A percentile compares a stretch with the other conserved stretches of the same genome.
Conservation (phyloP, 2,888 invertebrate genomes). For the Notodonta ziczac region DNA sequence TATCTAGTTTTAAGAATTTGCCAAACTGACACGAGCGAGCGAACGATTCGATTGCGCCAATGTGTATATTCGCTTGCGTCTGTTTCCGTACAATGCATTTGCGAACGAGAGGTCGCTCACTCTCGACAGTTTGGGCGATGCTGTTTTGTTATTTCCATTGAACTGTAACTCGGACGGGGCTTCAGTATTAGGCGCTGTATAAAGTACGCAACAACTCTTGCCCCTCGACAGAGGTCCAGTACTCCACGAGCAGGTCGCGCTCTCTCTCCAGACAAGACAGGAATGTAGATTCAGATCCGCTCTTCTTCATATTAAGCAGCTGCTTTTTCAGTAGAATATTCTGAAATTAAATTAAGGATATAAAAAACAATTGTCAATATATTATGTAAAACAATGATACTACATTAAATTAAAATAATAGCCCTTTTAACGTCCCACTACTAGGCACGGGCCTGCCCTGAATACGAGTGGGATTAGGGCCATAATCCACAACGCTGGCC, state of each 20-base stretch:
- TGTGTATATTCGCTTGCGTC: background rate
- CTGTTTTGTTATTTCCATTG: background rate
- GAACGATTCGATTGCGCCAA: background rate
- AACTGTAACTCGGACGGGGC: background rate
- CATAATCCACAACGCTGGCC: no score
- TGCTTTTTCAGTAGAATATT: slow-evolving; percentile 84
- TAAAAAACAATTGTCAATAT: no score
- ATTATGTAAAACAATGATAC: no score
- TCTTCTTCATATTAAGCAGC: slow-evolving; percentile 72
- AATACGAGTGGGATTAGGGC: no score
- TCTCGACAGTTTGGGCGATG: background rate
- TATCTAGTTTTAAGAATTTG: background rate
- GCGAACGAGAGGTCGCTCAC: background rate
- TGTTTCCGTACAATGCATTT: no score
- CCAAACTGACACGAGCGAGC: background rate
- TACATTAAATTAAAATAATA: no score
- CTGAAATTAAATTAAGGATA: slow-evolving; percentile 72
- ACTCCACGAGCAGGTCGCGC: slow-evolving; percentile 87
- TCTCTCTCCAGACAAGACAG: slow-evolving; percentile 87
- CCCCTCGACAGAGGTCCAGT: slow-evolving; percentile 90
- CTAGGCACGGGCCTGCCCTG: no score
- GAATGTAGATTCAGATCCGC: slow-evolving; percentile 85
- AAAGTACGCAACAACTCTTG: slow-evolving; percentile 74
- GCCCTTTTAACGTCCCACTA: no score
- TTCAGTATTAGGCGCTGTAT: slow-evolving; percentile 23